phyloP scores from a whole-genome alignment of 2,113 vertebrate genomes.

The Ptychochromis oligacanthus region DNA sequence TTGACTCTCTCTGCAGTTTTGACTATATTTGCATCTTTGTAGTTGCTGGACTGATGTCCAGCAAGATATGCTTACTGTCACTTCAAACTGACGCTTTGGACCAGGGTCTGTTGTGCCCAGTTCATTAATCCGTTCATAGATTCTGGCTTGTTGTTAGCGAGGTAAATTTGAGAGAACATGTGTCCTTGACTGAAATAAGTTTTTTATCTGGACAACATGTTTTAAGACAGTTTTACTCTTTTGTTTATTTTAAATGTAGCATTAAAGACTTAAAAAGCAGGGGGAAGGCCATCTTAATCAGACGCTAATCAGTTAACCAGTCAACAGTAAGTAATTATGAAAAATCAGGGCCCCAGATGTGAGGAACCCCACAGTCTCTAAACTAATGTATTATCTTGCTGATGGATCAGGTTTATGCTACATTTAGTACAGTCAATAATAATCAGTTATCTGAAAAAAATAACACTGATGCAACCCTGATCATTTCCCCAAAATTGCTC shows the following conservation, averaged over 20 bases:
- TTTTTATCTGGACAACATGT: neutral
- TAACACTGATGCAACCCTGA: neutral
- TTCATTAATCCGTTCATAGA: neutral
- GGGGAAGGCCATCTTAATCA: neutral
- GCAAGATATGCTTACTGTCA: neutral
- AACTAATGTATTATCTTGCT: too few relatives aligned
- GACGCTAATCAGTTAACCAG: neutral
- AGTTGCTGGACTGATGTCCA: neutral
- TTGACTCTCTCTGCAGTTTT: neutral
- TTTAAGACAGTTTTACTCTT: neutral
- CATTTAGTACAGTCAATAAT: too few relatives aligned
- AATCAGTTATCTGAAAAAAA: neutral
- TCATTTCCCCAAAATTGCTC: neutral
- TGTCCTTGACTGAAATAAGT: neutral
- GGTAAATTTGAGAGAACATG: neutral
- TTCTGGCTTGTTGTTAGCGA: neutral
- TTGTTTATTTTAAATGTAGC: constrained; percentile 6
- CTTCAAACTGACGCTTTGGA: neutral
- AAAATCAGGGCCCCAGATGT: too few relatives aligned
- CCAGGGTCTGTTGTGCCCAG: neutral
- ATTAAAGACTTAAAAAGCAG: neutral
- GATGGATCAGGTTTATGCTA: too few relatives aligned
- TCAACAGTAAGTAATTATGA: neutral
- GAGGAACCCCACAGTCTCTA: neutral
- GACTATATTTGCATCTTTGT: neutral